A percentile compares a stretch with the other conserved stretches of the same genome.
Conservation (phyloP, 2,113 vertebrate species). For the Triplophysa tibetana region DNA sequence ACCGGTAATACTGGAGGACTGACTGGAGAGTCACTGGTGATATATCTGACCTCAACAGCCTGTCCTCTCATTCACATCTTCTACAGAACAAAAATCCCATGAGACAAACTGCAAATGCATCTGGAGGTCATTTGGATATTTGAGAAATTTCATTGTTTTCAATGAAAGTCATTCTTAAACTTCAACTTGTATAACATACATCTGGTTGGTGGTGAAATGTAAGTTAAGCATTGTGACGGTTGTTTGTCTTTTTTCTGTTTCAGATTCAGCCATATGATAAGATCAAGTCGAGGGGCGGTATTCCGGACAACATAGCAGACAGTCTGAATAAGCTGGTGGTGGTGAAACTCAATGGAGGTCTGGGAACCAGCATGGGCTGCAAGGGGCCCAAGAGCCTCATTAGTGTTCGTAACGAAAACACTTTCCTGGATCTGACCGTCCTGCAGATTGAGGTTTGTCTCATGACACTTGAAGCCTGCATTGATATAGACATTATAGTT, state of each 20-base stretch:
- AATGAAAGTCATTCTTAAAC: neutral
- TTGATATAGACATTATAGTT: neutral
- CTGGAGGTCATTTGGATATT: neutral
- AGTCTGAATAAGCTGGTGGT: conserved; percentile 92
- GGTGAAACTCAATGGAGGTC: conserved; percentile 93
- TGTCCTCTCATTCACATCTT: neutral
- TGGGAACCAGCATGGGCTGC: conserved; percentile 98
- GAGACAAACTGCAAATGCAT: neutral
- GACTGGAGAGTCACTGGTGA: neutral
- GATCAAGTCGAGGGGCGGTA: conserved; percentile 83
- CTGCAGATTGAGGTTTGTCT: conserved; percentile 91
- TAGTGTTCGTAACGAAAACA: conserved; percentile 94
- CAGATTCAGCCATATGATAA: conserved; percentile 94
- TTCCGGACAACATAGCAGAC: conserved; percentile 82
- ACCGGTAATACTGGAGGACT: neutral
- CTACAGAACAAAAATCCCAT: neutral
- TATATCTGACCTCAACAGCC: neutral
- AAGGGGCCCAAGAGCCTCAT: conserved; percentile 97
- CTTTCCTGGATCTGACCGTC: conserved; percentile 96
- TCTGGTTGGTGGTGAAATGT: neutral
- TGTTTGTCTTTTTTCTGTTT: neutral
- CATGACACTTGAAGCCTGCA: neutral
- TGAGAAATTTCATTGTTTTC: neutral
- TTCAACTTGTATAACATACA: neutral
- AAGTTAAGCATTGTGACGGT: neutral